Base-by-base conservation (phyloP, 2,113 vertebrate species). In the Takifugu flavidus region DNA sequence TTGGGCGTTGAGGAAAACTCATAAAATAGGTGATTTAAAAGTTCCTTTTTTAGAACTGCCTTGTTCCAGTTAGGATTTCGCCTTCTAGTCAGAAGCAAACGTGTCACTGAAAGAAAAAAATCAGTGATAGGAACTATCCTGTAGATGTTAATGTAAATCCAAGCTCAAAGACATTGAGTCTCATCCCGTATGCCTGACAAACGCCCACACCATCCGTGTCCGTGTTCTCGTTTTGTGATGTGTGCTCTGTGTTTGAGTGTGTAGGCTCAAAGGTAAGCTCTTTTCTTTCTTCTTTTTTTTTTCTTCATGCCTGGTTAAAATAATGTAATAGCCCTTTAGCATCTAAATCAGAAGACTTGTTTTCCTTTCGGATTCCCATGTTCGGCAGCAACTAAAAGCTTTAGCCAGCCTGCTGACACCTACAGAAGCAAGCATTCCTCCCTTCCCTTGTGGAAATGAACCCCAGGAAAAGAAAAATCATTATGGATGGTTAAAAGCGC, bases 371-470 rank as follows among this genome's bases (percentile, higher is more conserved):
- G 8, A 11, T 28, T 62, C 42, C 26, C 11, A 47, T 20, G 42
- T 12, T 49, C 49, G 44, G 52, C 26, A 54, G 25, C 12, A 60
- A 43, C 46, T 25, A 31, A 53, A 29, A 31, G 31, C 51, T 63
- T 62, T 25, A 62, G 46, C 28, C 14, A 20, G 15, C 55, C 31
- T 58, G 67, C 67, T 44, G 52, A 67, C 20, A 47, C 56, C 67
- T 62, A 69, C 57, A 72, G 43, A 49, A 49, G 43, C 65, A 54
- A 53, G 52, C 42, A 39, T 65, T 72, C 53, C 53, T 70, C 49
- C 55, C 42, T 43, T 70, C 53, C 45, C 49, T 56, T 54, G 63
- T 77, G 62, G 45, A 47, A 12, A 60, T 80, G 4, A n/a, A 49
- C 7, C 15, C 14, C 2, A 25, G n/a, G 20, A 49, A 49, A 49